Evolutionary conservation across 2,113 vertebrate genomes (phyloP), one percentile per base, ranked within the genome.

Genomic region (Dipodomys spectabilis): DNA sequence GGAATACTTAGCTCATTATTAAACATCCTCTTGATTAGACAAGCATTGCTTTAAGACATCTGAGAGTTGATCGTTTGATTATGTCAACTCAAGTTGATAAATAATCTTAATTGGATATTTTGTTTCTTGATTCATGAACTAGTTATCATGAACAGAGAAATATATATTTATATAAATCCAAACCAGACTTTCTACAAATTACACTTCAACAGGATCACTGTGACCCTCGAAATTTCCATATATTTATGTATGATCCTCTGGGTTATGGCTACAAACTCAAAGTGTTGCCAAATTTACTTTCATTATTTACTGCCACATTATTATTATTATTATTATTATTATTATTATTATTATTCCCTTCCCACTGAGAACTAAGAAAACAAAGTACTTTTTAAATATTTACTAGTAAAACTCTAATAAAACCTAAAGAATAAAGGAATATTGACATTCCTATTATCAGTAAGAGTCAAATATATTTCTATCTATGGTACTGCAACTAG

Each of bases 41-140:
- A 91, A 30, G 20, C 20, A 25, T 44, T n/a, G n/a, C 30, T 64
- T n/a, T 28, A 44, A 72, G 19, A 69, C 32, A 77, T 90, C 39
- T 44, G 12, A 84, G 15, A 91, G 27, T 7, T 35, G 45, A 15
- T 23, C 73, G 0, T 27, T 82, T 44, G 71, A 53, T 60, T 89
- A 22, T 91, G 32, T 75, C 74, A 90, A 64, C 60, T 92, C 25
- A 44, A 86, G 44, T 57, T 93, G 53, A 88, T 83, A 82, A 84
- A 64, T 78, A 80, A 72, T 28, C 22, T 73, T 77, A 79, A 53
- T 53, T 28, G 49, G n/a, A 39, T 75, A 83, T 72, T 62, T 88
- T 93, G 86, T 44, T 88, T 69, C 68, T 78, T 78, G 77, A 93
- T 73, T 88, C 45, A 49, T 69, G 27, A 92, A 81, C 53, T 92